phyloP scores from a whole-genome alignment of 2,888 invertebrate species.

The Zele albiditarsus region DNA sequence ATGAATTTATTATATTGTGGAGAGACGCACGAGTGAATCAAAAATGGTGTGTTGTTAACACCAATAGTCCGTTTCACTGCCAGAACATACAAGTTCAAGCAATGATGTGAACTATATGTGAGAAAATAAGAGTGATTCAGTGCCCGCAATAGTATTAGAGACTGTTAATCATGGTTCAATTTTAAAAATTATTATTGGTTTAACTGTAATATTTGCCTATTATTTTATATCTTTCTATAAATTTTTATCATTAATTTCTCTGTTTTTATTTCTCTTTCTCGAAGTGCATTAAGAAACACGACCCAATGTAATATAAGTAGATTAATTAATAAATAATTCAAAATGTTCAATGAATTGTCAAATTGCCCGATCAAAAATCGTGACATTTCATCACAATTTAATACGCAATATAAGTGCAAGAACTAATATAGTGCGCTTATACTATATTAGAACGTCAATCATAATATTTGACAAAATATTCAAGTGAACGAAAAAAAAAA shows the following conservation, averaged over 20 bases:
- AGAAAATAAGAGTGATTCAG: not conserved
- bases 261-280: not conserved
- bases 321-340: not conserved
- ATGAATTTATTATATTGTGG: not conserved
- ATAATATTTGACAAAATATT: not conserved
- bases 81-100: not conserved
- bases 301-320: not conserved
- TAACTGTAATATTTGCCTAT: not conserved
- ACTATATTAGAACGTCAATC: not conserved
- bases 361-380: not conserved
- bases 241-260: not conserved
- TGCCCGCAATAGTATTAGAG: not conserved
- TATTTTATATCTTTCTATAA: not conserved
- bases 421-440: not conserved
- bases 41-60: not conserved
- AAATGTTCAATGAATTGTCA: not conserved
- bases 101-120: not conserved
- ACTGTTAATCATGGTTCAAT: not conserved
- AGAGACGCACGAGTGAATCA: not conserved
- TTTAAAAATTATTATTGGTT: not conserved
- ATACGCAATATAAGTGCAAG: not conserved
- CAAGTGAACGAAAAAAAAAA: not conserved
- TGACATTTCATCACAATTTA: slow-evolving; percentile 11
- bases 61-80: not conserved
- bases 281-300: not conserved